These are phyloP conservation scores for Melanotus villosus DNA, from an alignment of 2,888 invertebrate species.

Conservation along the genomic window DNA sequence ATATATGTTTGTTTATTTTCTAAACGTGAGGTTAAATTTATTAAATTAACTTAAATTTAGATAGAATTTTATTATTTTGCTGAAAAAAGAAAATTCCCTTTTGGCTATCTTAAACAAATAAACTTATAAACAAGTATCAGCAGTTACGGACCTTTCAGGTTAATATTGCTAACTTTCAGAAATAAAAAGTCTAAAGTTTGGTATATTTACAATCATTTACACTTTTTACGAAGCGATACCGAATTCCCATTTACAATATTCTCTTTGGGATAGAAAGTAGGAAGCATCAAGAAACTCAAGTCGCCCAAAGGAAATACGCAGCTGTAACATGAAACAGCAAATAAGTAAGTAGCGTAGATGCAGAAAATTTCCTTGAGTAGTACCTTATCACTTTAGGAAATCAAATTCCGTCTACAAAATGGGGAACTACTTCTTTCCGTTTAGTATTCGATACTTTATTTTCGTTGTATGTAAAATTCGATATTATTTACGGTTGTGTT, in stretches of 20 bases:
- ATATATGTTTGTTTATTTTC: no score
- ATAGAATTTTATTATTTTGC: no score
- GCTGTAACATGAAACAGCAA: conserved; percentile 13
- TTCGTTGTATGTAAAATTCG: conserved; percentile 7
- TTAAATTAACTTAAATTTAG: no score
- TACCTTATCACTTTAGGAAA: conserved; percentile 14
- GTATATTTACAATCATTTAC: no score
- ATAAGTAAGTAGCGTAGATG: conserved; percentile 10
- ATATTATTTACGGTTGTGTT: conserved; percentile 1
- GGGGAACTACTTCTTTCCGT: not conserved
- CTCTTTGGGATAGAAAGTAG: not conserved
- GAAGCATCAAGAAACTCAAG: not conserved
- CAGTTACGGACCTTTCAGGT: no score
- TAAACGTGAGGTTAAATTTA: no score
- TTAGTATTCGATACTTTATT: conserved; percentile 15
- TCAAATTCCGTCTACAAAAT: conserved; percentile 14
- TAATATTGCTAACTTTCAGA: no score
- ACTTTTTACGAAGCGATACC: not conserved
- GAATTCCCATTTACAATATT: not conserved
- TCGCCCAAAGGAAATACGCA: conserved; percentile 10
- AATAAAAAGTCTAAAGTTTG: no score
- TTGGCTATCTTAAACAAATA: no score
- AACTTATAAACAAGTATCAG: no score
- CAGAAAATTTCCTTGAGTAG: conserved; percentile 19
- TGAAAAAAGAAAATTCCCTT: no score